Base-by-base conservation (phyloP, 1,140 invertebrate genomes). In the Microvelia longipes region DNA sequence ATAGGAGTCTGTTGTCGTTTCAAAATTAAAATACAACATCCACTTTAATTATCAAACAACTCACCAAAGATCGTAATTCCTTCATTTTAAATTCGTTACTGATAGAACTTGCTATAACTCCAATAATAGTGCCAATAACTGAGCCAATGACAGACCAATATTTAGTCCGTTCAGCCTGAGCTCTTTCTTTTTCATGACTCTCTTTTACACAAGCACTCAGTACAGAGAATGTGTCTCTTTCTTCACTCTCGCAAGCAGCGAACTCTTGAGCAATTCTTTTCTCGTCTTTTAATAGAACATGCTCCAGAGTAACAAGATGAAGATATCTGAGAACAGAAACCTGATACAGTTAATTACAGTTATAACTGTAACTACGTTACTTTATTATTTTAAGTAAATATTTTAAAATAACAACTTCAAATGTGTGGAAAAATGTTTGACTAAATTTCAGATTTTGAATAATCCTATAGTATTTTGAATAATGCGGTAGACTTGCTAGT, bases 91-190 rank as follows among this genome's bases (percentile, higher is more conserved):
- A 76, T 68, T 82, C 79, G 74, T 87, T 88, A 75, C 85, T 88
- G 28, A 88, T 80, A 1, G 86, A 84, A 2, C 85, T 86, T 29
- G 86, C 87, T 2, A 85, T 76, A 71, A 89, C 85, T 25, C 88
- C 88, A 2, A 89, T 80, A 0, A 85, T 77, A 29, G 88, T 87
- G 25, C 88, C 88, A 62, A 87, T 77, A 73, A 89, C 79, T 2
- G 88, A 90, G 19, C 87, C 88, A 26, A 88, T 85, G 65, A 90
- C 83, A 68, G 87, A 89, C 87, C 88, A 89, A 75, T 91, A 90
- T 77, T 90, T 90, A 69, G 88, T 90, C 73, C 85, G 81, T 76
- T 90, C 87, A 15, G 87, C 86, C 75, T 88, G 85, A 1, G 87
- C 84, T 63, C 88, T 77, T 77, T 91, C 89, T 71, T 87, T 83